These are phyloP conservation scores for Eleutherodactylus coqui DNA, from an alignment of 2,797 vertebrate genomes.

Conservation along the genomic window DNA sequence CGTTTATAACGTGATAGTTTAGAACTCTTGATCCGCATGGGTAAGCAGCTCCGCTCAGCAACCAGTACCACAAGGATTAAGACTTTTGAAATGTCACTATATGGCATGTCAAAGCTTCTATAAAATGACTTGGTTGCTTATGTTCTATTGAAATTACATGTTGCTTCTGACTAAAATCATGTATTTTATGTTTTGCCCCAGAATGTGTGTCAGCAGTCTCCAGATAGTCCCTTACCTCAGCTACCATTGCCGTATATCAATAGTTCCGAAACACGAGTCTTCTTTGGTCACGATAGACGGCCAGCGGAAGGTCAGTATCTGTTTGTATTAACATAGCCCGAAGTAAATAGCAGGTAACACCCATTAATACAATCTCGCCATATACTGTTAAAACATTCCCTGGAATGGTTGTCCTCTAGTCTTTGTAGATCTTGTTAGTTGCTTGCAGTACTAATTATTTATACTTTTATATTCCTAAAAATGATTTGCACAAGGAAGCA, in stretches of 20 bases:
- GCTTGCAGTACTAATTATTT: no score
- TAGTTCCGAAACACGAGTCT: constrained; percentile 89
- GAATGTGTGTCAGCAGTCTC: constrained; percentile 82
- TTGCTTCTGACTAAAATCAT: neutral
- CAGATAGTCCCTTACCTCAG: constrained; percentile 81
- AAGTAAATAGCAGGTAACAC: neutral
- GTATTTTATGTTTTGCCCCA: constrained; percentile 65
- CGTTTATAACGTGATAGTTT: no score
- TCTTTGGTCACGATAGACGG: constrained; percentile 93
- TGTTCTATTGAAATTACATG: neutral
- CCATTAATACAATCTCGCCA: no score
- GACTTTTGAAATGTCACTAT: no score
- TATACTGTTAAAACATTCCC: neutral
- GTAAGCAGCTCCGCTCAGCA: no score
- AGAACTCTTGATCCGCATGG: no score
- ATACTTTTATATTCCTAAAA: neutral
- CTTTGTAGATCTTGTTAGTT: neutral
- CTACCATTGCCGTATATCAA: constrained; percentile 93
- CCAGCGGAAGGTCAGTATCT: constrained; percentile 87
- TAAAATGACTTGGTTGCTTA: no score
- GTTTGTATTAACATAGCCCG: neutral
- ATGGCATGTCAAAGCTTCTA: no score
- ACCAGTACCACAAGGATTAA: no score
- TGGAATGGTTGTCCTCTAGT: neutral
- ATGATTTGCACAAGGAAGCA: neutral